Evolutionary conservation across 2,888 invertebrate species (phyloP).

Genomic region (Scaptomyza parva): DNA sequence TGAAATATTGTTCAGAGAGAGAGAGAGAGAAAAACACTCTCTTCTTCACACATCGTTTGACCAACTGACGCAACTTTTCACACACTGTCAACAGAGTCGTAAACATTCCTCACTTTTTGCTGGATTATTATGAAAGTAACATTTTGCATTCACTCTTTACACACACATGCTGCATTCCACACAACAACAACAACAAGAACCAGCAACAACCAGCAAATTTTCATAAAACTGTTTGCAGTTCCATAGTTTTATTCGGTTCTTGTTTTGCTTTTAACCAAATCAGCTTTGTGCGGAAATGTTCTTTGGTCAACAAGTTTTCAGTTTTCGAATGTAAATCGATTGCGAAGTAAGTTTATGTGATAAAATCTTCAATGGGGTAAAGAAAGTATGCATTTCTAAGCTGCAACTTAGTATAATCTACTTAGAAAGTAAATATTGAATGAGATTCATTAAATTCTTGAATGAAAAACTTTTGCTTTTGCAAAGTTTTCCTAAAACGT

Average conservation of each 20-base stretch:
- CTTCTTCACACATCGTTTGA: conserved; percentile 72
- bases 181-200: conserved; percentile 1
- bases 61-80: conserved; percentile 72
- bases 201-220: too few relatives aligned
- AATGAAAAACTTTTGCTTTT: neutral
- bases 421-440: neutral
- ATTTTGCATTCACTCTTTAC: conserved; percentile 22
- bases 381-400: neutral
- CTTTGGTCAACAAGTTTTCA: conserved; percentile 1
- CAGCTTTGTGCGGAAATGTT: conserved; percentile 2
- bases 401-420: neutral
- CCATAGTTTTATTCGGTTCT: neutral
- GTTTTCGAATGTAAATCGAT: conserved; percentile 23
- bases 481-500: neutral
- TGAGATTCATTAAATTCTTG: neutral
- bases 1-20: too few relatives aligned
- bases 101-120: conserved; percentile 48
- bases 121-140: conserved; percentile 59
- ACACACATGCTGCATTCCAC: conserved; percentile 23
- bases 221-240: conserved; percentile 4
- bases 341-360: neutral
- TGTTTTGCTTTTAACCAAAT: neutral
- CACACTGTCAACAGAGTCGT: conserved; percentile 78
- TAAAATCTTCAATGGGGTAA: too few relatives aligned
- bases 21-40: too few relatives aligned